A percentile compares a stretch with the other conserved stretches of the same genome.
These are phyloP conservation scores for Drosophila kurseongensis DNA, from an alignment of 1,140 invertebrate genomes.

Conservation along the genomic window DNA sequence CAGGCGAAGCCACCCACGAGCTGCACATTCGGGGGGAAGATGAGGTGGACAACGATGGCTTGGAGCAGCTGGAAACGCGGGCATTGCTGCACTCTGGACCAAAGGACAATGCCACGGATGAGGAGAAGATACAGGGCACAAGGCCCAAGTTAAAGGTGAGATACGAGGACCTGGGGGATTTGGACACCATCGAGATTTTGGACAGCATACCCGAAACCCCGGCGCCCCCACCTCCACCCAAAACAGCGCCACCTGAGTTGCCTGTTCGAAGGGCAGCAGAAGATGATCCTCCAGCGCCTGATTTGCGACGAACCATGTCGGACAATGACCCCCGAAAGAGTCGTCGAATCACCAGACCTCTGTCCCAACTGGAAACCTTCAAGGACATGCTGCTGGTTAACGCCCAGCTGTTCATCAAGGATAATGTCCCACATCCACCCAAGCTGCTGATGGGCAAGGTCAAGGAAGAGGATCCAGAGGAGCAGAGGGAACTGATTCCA, in stretches of 20 bases:
- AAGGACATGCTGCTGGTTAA: constrained; percentile 82
- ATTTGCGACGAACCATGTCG: constrained; percentile 63
- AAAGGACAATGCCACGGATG: constrained; percentile 63
- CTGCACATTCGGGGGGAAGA: constrained; percentile 52
- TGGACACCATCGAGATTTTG: constrained; percentile 63
- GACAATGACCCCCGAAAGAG: constrained; percentile 45
- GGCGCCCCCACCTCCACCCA: constrained; percentile 64
- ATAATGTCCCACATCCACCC: constrained; percentile 76
- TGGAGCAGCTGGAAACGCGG: constrained; percentile 56
- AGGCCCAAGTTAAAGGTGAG: constrained; percentile 42
- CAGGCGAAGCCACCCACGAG: constrained; percentile 34
- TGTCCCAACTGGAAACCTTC: constrained; percentile 76
- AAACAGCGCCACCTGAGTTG: constrained; percentile 53
- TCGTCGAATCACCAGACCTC: constrained; percentile 49
- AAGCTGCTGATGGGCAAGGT: constrained; percentile 64
- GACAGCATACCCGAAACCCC: constrained; percentile 72
- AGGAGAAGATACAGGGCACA: constrained; percentile 66
- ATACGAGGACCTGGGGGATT: constrained; percentile 27
- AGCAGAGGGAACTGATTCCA: constrained; percentile 39
- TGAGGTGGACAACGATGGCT: constrained; percentile 73
- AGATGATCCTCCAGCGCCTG: constrained; percentile 37
- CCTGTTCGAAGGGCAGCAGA: constrained; percentile 29
- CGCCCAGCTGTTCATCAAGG: constrained; percentile 79
- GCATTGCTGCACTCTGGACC: constrained; percentile 55
- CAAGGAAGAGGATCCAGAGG: constrained; percentile 42